phyloP scores from a whole-genome alignment of 2,888 invertebrate species.

The Zele albiditarsus region DNA sequence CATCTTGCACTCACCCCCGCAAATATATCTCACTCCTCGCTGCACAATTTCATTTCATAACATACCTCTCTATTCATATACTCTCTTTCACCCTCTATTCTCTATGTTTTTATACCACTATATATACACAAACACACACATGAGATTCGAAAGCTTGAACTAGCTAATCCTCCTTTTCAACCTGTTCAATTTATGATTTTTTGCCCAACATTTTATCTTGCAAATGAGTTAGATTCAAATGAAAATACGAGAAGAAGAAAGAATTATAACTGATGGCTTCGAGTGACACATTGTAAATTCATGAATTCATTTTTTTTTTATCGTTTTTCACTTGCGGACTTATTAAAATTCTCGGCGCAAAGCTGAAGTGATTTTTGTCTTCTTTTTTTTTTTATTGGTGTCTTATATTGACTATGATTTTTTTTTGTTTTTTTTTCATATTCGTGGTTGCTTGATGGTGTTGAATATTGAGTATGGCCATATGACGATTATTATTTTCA shows the following conservation, averaged over 20 bases:
- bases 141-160: constrained; percentile 31
- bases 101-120: constrained; percentile 16
- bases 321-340: too few relatives aligned
- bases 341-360: too few relatives aligned
- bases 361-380: too few relatives aligned
- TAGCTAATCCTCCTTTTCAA: constrained; percentile 32
- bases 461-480: too few relatives aligned
- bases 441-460: too few relatives aligned
- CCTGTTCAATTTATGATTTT: not conserved
- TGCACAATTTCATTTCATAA: constrained; percentile 49
- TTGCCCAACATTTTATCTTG: constrained; percentile 17
- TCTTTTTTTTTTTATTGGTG: too few relatives aligned
- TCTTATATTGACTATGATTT: too few relatives aligned
- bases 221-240: constrained; percentile 3
- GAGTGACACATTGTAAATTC: too few relatives aligned
- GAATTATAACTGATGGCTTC: not conserved
- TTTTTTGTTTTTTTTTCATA: too few relatives aligned
- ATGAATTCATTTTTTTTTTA: too few relatives aligned
- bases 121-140: constrained; percentile 19
- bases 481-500: too few relatives aligned
- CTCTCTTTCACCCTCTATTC: not conserved
- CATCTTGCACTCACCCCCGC: constrained; percentile 7
- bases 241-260: constrained; percentile 1
- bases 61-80: not conserved
- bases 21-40: constrained; percentile 11